Evolutionary conservation across 2,797 vertebrate species (phyloP), one percentile per base, ranked within the genome.

Genomic region (Pitangus sulphuratus): DNA sequence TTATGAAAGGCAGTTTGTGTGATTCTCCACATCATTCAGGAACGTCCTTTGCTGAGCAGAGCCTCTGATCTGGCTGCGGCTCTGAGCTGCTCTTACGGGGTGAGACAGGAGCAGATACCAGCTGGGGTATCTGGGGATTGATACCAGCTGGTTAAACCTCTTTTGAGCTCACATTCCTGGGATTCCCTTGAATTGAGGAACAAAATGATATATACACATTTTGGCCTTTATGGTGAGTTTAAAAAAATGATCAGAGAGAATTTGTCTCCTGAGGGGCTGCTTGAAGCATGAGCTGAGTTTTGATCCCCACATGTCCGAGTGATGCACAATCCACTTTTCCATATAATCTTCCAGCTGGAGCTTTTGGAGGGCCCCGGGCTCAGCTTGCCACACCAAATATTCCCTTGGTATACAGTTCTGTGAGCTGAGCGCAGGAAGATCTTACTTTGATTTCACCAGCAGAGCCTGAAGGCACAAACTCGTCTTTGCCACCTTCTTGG

Each of bases 1-100:
- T 97, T 95, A 96, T 84, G 90, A 97, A 95, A 97, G 92, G 57
- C 53, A 61, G 35, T 80, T 79, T 84, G 42, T 84, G 53, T 71
- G 79, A 93, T 72, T 87, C 37, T 65, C 65, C 31, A 8, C 2
- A n/a, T 56, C 6, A 1, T 58, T 69, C 37, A 82, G 66, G 45
- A 93, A 20, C 13, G 10, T 91, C n/a, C 78, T 90, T 51, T 64
- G 57, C 50, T 31, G 20, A 45, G 31, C 4, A 7, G 58, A 85
- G 51, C 42, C 84, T 89, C 62, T 91, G 79, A 72, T 92, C 66
- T 57, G 61, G 37, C 74, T 82, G 77, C 0, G 4, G 33, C 40
- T 92, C 45, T 66, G 30, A 60, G 8, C 6, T 7, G 2, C 37
- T 58, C 37, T 57, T 78, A 17, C 2, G n/a, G 51, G 72, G 47